Evolutionary conservation across 1,140 invertebrate species (phyloP).

Genomic region (Hyposmocoma kahamanoa): DNA sequence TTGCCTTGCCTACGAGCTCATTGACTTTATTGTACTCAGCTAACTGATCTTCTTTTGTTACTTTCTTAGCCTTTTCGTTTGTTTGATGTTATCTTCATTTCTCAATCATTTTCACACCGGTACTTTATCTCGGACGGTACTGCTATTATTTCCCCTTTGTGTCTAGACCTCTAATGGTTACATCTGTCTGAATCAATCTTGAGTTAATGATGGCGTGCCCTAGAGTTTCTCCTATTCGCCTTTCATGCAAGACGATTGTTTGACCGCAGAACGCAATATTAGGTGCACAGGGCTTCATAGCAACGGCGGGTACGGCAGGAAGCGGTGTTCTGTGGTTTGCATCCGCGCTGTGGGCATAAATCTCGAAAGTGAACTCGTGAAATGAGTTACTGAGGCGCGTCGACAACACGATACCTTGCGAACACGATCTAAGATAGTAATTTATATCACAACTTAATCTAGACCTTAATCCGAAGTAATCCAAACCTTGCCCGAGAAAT

Average conservation of each 20-base stretch:
- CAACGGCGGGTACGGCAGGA: constrained; percentile 29
- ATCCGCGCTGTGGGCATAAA: constrained; percentile 36
- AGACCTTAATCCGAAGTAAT: too few relatives aligned
- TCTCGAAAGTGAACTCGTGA: constrained; percentile 64
- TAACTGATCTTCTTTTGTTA: neutral
- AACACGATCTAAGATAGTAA: constrained; percentile 33
- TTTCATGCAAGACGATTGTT: constrained; percentile 14
- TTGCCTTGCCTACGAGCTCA: constrained; percentile 20
- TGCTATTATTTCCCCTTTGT: constrained; percentile 38
- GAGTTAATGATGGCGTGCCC: constrained; percentile 24
- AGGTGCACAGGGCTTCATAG: constrained; percentile 29
- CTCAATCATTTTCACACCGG: constrained; percentile 36
- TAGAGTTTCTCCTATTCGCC: constrained; percentile 34
- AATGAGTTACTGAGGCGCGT: constrained; percentile 62
- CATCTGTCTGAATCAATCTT: constrained; percentile 43
- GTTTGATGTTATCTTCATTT: neutral
- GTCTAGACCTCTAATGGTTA: constrained; percentile 37
- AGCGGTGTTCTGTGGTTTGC: constrained; percentile 43
- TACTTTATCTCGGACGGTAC: constrained; percentile 35
- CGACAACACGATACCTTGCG: constrained; percentile 42
- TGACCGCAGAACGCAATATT: constrained; percentile 34
- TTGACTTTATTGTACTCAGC: constrained; percentile 14
- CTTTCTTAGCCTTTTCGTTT: neutral
- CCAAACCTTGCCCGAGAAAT: too few relatives aligned
- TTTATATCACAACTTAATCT: constrained; percentile 12